These are phyloP conservation scores for Lottia gigantea DNA, from an alignment of 2,888 invertebrate genomes.

Conservation along the genomic window DNA sequence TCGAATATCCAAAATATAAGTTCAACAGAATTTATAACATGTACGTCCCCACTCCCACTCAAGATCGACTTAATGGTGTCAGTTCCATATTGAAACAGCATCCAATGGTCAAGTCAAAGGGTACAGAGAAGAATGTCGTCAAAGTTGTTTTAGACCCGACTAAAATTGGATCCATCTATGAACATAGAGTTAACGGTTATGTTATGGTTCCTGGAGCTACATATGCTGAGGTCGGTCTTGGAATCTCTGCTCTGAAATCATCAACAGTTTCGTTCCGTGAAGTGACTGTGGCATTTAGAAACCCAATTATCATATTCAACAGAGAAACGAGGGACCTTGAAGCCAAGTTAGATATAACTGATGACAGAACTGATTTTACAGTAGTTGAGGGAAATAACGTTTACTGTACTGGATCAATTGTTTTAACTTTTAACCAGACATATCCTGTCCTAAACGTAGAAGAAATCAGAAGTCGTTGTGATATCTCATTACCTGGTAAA, in stretches of 20 bases:
- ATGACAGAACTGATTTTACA: no score
- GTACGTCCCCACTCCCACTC: neutral
- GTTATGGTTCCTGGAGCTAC: constrained; percentile 26
- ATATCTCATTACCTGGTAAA: neutral
- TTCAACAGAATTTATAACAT: constrained; percentile 19
- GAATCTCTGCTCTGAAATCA: neutral
- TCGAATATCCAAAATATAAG: constrained; percentile 7
- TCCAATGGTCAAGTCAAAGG: constrained; percentile 4
- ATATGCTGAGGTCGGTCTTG: constrained; percentile 23
- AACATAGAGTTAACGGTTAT: constrained; percentile 17
- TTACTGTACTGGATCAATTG: neutral
- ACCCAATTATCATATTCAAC: no score
- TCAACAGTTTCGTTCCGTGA: neutral
- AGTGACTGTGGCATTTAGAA: no score
- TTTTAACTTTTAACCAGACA: no score
- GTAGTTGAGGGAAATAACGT: neutral
- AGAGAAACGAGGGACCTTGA: no score
- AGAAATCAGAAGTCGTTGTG: neutral
- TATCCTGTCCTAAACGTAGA: neutral
- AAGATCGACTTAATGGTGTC: constrained; percentile 12
- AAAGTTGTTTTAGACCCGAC: constrained; percentile 12
- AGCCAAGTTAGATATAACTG: no score
- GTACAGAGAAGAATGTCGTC: neutral
- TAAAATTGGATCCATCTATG: constrained; percentile 20
- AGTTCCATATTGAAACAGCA: constrained; percentile 2